Percentiles rank a stretch among this genome's conserved stretches.
These are phyloP conservation scores for Metellina segmentata DNA, from an alignment of 2,888 invertebrate species.

Conservation along the genomic window DNA sequence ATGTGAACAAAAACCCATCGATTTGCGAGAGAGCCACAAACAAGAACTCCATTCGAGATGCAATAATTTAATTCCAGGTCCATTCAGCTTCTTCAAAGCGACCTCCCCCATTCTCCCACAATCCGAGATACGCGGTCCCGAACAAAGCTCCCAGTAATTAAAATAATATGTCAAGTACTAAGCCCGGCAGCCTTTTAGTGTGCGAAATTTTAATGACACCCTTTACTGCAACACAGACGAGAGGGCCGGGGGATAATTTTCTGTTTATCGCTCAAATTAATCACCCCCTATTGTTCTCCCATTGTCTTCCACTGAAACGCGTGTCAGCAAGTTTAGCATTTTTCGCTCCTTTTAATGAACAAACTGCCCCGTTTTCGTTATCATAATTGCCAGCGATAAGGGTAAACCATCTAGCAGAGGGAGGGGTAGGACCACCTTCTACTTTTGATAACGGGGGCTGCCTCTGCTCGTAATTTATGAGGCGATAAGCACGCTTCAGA, in stretches of 20 bases:
- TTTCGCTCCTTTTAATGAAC: constrained; percentile 75
- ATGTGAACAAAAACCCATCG: too few species aligned
- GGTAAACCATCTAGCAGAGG: constrained; percentile 70
- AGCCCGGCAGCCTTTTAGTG: constrained; percentile 53
- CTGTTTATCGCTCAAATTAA: constrained; percentile 76
- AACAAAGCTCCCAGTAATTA: constrained; percentile 56
- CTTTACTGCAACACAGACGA: constrained; percentile 51
- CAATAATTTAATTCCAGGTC: too few species aligned
- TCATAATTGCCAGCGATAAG: constrained; percentile 76
- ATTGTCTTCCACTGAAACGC: constrained; percentile 62
- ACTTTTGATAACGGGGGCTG: constrained; percentile 70
- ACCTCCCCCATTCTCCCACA: constrained; percentile 15
- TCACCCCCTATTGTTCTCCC: constrained; percentile 69
- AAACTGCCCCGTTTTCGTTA: constrained; percentile 76
- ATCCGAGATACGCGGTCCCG: constrained; percentile 25
- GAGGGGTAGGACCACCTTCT: constrained; percentile 6
- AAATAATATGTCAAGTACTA: constrained; percentile 76
- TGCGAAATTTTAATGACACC: constrained; percentile 71
- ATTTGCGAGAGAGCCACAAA: too few species aligned
- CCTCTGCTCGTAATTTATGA: constrained; percentile 70
- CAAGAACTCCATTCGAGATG: too few species aligned
- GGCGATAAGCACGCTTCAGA: constrained; percentile 72
- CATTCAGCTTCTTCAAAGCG: not conserved
- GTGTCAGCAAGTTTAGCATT: constrained; percentile 73
- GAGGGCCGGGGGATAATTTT: constrained; percentile 72